Base-by-base conservation (phyloP, 2,113 vertebrate genomes). In the Chloropsis hardwickii region DNA sequence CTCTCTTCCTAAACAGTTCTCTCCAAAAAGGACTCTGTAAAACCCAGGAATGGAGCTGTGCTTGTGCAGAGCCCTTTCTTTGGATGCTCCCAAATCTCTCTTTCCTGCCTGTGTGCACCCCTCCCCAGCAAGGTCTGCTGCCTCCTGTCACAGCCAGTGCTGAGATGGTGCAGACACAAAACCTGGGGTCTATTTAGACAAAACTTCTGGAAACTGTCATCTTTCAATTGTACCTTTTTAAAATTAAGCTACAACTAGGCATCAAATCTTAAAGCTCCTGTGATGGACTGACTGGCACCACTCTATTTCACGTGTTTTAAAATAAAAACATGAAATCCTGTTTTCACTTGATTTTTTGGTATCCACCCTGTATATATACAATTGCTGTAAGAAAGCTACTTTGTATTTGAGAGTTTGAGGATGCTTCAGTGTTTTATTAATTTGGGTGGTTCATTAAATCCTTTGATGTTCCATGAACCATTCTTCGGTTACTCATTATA, bases 391-490 rank as follows among this genome's bases (percentile, higher is more conserved):
- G 45, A 85, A 87, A 94, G 65, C 57, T 53, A 35, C 53, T 65
- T 35, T 42, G 18, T 79, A 21, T 50, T 67, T 53, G 29, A 39
- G 73, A 91, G 28, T 76, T 71, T 79, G 77, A 91, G 27, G 66
- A 65, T 29, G 37, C 45, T 31, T 82, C 25, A 10, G 33, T 65
- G 44, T 85, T 92, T 62, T 85, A 57, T 81, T 96, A 89, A 81
- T 96, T 92, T 94, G 73, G 40, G 91, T 65, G 92, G 92, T 72
- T 94, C 94, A 95, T 97, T 94, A 96, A 92, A 87, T 39, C 40
- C 45, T 92, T 95, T 94, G 92, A 97, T 94, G 95, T 92, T 82
- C 78, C 91, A 94, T 79, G 77, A 81, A 72, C 86, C 25, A 2
- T 76, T 95, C 84, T 54, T 95, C 14, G 8, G 77, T 89, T 95